Evolutionary conservation across 2,113 vertebrate species (phyloP).

Genomic region (Podilymbus podiceps): DNA sequence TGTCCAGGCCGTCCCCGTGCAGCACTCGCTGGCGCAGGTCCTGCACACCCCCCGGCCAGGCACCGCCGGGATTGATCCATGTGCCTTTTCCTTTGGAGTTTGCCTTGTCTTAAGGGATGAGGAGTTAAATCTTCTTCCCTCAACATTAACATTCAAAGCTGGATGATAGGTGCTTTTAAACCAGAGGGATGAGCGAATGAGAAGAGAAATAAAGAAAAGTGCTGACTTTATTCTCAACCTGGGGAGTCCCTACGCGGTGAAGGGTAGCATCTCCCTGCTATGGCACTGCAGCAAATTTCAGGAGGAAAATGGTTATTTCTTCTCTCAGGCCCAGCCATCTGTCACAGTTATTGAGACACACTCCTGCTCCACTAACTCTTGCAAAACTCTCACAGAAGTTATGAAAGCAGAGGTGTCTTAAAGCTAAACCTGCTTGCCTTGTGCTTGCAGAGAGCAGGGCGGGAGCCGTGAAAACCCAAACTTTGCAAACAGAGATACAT

Average conservation of each 20-base stretch:
- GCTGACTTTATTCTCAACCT: constrained; percentile 21
- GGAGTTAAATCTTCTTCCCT: neutral
- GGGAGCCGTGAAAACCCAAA: neutral
- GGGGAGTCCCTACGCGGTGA: neutral
- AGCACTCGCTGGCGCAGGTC: neutral
- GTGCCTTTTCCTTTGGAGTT: neutral
- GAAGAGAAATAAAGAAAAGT: neutral
- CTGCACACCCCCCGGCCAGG: neutral
- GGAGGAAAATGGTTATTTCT: constrained; percentile 32
- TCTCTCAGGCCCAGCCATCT: neutral
- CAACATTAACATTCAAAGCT: neutral
- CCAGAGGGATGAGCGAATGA: neutral
- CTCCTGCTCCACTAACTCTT: neutral
- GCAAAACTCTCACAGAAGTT: neutral
- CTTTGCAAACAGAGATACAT: neutral
- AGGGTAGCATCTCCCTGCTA: neutral
- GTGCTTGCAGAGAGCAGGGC: neutral
- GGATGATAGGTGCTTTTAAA: neutral
- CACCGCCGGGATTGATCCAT: neutral
- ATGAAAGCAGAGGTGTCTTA: neutral
- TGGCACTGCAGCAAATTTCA: neutral
- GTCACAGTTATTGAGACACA: neutral
- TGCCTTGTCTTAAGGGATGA: neutral
- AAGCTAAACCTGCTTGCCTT: neutral
- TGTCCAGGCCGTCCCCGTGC: neutral